phyloP scores from a whole-genome alignment of 2,888 invertebrate species.

The Drosophila rubida region DNA sequence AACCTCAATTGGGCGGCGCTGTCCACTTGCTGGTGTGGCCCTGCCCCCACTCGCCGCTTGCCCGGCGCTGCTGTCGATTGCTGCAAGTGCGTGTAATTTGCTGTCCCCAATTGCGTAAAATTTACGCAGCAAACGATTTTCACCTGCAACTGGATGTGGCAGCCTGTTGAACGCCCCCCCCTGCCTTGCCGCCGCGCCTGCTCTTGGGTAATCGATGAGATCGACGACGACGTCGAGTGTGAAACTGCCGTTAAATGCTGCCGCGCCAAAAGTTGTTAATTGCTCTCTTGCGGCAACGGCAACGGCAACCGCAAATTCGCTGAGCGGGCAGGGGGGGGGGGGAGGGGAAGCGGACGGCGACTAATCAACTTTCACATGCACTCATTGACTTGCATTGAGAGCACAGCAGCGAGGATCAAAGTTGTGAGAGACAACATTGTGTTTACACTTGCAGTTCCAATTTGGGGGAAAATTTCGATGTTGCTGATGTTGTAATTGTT shows the following conservation, averaged over 20 bases:
- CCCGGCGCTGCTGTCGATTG: not conserved
- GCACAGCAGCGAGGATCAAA: not conserved
- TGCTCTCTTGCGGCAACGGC: conserved; percentile 31
- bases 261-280: conserved; percentile 64
- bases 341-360: not conserved
- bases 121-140: conserved; percentile 61
- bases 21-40: not conserved
- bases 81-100: too few relatives aligned
- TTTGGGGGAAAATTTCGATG: not conserved
- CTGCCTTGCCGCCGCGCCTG: not conserved
- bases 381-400: not conserved
- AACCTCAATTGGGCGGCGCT: conserved; percentile 40
- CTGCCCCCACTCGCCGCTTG: not conserved
- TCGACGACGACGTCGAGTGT: conserved; percentile 24
- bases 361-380: conserved; percentile 22
- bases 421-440: too few relatives aligned
- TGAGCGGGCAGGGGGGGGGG: not conserved
- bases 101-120: conserved; percentile 61
- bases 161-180: conserved; percentile 12
- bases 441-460: too few relatives aligned
- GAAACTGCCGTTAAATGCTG: conserved; percentile 63
- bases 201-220: conserved; percentile 57
- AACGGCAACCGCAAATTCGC: not conserved
- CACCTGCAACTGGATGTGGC: conserved; percentile 42
- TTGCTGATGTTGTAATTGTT: conserved; percentile 8